phyloP scores from a whole-genome alignment of 2,888 invertebrate species.

The Actias luna region DNA sequence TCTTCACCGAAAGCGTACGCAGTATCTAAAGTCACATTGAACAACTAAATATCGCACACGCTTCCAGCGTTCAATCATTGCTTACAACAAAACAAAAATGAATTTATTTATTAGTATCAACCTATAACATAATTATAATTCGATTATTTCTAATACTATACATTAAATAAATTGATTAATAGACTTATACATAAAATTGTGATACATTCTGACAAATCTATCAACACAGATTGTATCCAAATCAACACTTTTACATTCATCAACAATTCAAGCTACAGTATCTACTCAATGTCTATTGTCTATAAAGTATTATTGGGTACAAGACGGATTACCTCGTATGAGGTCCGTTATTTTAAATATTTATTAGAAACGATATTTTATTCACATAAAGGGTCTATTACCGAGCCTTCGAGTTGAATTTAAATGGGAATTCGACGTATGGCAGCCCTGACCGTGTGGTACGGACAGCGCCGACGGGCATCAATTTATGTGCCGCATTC shows the following conservation, averaged over 20 bases:
- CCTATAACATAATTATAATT: no score
- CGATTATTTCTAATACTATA: no score
- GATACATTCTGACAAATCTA: no score
- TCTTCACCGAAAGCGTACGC: no score
- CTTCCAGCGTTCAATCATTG: no score
- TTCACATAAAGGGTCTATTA: constrained; percentile 13
- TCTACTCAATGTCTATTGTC: not conserved
- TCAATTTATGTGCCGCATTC: constrained; percentile 24
- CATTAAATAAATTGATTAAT: no score
- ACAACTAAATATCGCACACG: no score
- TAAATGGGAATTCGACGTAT: constrained; percentile 12
- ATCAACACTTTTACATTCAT: not conserved
- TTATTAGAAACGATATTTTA: constrained; percentile 16
- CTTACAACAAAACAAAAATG: no score
- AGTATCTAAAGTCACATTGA: no score
- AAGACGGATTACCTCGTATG: constrained; percentile 7
- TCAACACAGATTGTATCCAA: not conserved
- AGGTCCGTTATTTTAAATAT: constrained; percentile 14
- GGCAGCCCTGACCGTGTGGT: constrained; percentile 21
- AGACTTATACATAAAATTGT: no score
- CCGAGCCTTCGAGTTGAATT: constrained; percentile 13
- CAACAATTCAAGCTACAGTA: constrained; percentile 3
- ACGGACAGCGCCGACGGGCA: constrained; percentile 18
- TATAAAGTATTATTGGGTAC: constrained; percentile 9
- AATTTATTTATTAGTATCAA: no score